phyloP scores from a whole-genome alignment of 1,140 invertebrate genomes.

The Drosophila mayri region DNA sequence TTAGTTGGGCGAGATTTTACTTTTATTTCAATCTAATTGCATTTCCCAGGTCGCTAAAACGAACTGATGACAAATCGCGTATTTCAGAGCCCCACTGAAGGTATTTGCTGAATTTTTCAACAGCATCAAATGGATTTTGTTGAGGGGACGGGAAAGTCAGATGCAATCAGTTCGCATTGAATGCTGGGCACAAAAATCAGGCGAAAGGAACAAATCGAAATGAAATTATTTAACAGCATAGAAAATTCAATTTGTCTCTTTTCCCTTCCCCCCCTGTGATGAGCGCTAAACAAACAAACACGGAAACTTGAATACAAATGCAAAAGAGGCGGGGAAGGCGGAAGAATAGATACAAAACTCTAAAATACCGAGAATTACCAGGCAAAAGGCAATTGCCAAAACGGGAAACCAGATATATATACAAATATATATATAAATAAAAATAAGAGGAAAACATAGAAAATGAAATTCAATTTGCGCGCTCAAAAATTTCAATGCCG shows the following conservation, averaged over 20 bases:
- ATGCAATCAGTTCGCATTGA: constrained; percentile 72
- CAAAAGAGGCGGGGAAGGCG: not conserved
- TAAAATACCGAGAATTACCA: constrained; percentile 67
- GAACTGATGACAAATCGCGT: constrained; percentile 12
- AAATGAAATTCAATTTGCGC: constrained; percentile 82
- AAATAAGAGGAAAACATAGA: constrained; percentile 62
- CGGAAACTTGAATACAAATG: constrained; percentile 22
- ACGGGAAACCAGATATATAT: constrained; percentile 33
- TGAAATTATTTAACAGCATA: constrained; percentile 79
- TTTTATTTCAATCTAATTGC: constrained; percentile 26
- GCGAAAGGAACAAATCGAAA: constrained; percentile 60
- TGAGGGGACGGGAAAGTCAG: not conserved
- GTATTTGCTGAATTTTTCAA: constrained; percentile 68
- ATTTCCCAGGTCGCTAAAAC: not conserved
- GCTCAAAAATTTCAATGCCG: constrained; percentile 71
- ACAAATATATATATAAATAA: constrained; percentile 51
- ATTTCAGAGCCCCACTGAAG: constrained; percentile 52
- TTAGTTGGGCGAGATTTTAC: constrained; percentile 11
- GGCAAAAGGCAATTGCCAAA: constrained; percentile 71
- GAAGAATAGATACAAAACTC: constrained; percentile 38
- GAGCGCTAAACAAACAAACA: constrained; percentile 40
- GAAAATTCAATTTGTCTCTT: constrained; percentile 70
- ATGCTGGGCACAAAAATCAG: constrained; percentile 61
- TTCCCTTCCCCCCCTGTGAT: not conserved
- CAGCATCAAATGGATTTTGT: constrained; percentile 58